phyloP scores from a whole-genome alignment of 2,113 vertebrate genomes.

The Ivindomyrus marchei region DNA sequence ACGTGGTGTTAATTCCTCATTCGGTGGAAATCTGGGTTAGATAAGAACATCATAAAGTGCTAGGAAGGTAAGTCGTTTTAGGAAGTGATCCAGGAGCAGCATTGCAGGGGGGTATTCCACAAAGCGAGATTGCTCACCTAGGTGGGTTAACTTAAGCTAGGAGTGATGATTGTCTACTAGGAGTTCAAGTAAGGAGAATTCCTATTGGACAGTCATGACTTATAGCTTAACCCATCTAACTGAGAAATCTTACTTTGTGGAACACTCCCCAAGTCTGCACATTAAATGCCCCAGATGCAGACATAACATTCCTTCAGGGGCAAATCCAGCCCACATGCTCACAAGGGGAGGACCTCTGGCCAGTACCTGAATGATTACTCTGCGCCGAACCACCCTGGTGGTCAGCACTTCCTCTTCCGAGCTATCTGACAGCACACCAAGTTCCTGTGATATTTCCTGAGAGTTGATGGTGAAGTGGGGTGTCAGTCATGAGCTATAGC shows the following conservation, averaged over 20 bases:
- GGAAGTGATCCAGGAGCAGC: background rate
- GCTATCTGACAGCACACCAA: constrained; percentile 83
- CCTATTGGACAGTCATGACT: background rate
- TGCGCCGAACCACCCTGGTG: constrained; percentile 87
- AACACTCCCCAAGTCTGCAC: background rate
- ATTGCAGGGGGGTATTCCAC: background rate
- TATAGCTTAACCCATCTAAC: background rate
- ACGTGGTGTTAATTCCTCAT: background rate
- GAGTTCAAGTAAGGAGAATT: background rate
- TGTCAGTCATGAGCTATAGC: constrained; percentile 27
- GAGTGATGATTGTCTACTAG: background rate
- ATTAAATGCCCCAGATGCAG: background rate
- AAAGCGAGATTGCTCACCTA: background rate
- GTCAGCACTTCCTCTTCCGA: constrained; percentile 91
- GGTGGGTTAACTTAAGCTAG: background rate
- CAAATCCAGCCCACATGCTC: constrained; percentile 3
- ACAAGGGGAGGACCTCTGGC: background rate
- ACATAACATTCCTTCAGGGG: background rate
- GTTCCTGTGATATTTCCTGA: constrained; percentile 83
- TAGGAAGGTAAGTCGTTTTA: background rate
- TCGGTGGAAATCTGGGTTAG: background rate
- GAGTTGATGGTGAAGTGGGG: constrained; percentile 64
- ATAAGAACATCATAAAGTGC: background rate
- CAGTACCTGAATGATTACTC: constrained; percentile 94
- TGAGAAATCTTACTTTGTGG: background rate